phyloP scores from a whole-genome alignment of 2,797 vertebrate genomes.

The Acomys russatus region DNA sequence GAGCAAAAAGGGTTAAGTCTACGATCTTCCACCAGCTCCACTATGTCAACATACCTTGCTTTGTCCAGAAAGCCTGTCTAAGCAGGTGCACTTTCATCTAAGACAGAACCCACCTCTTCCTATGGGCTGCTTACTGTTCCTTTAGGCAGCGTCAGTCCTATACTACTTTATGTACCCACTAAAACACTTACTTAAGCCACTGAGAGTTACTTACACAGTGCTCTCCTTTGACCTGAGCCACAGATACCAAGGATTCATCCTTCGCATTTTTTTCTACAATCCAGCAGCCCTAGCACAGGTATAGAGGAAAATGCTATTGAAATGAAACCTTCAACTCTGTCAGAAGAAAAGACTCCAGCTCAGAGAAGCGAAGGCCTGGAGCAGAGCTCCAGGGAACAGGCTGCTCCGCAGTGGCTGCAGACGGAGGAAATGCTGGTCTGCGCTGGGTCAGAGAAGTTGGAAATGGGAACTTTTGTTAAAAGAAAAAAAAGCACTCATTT shows the following conservation, averaged over 20 bases:
- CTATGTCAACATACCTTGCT: not conserved
- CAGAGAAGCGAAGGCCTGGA: not conserved
- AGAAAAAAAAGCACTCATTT: not conserved
- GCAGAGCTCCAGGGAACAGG: not conserved
- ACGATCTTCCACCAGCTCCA: not conserved
- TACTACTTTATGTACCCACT: not conserved
- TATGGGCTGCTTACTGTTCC: not conserved
- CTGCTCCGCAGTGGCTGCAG: not conserved
- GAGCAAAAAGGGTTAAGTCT: not conserved
- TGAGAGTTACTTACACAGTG: not conserved
- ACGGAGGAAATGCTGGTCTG: not conserved
- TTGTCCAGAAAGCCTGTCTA: not conserved
- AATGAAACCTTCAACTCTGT: not conserved
- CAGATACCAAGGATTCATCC: not conserved
- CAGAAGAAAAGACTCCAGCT: slow-evolving; percentile 23
- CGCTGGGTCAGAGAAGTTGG: not conserved
- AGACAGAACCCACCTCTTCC: not conserved
- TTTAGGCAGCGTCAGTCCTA: not conserved
- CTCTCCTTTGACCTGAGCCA: not conserved
- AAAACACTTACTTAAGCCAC: not conserved
- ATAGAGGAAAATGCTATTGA: not conserved
- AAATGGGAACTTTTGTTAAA: not conserved
- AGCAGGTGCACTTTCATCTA: not conserved
- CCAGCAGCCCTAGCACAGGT: not conserved
- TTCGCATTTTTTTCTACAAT: not conserved